These are phyloP conservation scores for Aradus depressus DNA, from an alignment of 2,888 invertebrate genomes.

Conservation along the genomic window DNA sequence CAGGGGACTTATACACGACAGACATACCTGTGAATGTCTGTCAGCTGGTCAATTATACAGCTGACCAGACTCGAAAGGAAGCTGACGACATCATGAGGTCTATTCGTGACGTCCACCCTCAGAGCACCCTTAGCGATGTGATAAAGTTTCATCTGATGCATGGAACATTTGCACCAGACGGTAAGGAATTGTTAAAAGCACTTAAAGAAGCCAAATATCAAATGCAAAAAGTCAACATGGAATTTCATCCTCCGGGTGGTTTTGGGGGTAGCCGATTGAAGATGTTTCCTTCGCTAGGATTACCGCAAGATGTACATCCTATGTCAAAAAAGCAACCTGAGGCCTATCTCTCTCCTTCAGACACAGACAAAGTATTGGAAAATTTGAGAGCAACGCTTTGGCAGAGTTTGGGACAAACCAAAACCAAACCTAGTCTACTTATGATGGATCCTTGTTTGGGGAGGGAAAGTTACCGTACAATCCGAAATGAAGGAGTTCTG, in stretches of 20 bases:
- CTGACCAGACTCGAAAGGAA: neutral
- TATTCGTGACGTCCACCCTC: no score
- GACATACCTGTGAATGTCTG: neutral
- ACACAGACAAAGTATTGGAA: neutral
- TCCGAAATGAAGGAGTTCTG: neutral
- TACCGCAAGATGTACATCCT: neutral
- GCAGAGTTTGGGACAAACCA: neutral
- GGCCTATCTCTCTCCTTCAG: neutral
- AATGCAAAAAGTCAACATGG: conserved; percentile 5
- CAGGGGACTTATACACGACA: neutral
- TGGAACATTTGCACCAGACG: conserved; percentile 1
- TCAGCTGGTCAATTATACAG: neutral
- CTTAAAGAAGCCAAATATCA: conserved; percentile 4
- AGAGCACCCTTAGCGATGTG: conserved; percentile 1
- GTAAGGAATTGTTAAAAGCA: conserved; percentile 7
- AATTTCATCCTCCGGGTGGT: neutral
- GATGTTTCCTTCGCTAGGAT: no score
- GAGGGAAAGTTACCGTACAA: neutral
- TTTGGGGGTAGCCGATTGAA: neutral
- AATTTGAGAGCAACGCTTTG: neutral
- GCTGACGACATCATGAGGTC: neutral
- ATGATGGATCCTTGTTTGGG: no score
- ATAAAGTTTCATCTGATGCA: conserved; percentile 9
- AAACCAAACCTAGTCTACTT: neutral
- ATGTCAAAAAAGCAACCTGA: neutral